phyloP scores from a whole-genome alignment of 2,888 invertebrate genomes.

The Furcula furcula region DNA sequence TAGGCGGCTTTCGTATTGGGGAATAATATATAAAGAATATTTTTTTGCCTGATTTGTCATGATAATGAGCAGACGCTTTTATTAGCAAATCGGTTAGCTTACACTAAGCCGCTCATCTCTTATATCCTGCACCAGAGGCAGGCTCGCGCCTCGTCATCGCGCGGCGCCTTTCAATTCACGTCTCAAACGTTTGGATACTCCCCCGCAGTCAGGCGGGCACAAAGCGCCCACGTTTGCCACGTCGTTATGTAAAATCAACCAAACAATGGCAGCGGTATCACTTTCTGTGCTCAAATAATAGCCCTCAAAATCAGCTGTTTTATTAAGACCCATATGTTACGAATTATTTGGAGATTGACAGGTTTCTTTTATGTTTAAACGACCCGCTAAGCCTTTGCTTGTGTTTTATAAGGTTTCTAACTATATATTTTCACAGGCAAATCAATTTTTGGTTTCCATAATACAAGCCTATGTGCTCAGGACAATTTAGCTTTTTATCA shows the following conservation, averaged over 20 bases:
- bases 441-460: too few species aligned
- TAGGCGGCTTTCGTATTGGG: too few species aligned
- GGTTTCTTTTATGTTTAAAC: slow-evolving; percentile 27
- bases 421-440: too few species aligned
- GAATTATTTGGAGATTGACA: slow-evolving; percentile 27
- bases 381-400: too few species aligned
- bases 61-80: too few species aligned
- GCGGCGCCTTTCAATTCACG: slow-evolving; percentile 77
- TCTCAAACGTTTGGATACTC: slow-evolving; percentile 72
- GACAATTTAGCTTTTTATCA: too few species aligned
- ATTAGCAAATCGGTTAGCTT: too few species aligned
- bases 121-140: slow-evolving; percentile 24
- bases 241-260: slow-evolving; percentile 77
- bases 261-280: slow-evolving; percentile 74
- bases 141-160: slow-evolving; percentile 72
- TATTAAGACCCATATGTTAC: slow-evolving; percentile 25
- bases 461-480: too few species aligned
- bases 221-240: slow-evolving; percentile 69
- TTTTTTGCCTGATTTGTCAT: too few species aligned
- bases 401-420: too few species aligned
- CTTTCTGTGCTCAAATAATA: slow-evolving; percentile 75
- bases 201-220: slow-evolving; percentile 63
- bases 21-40: too few species aligned
- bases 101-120: slow-evolving; percentile 7
- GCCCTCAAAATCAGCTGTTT: slow-evolving; percentile 48